Evolutionary conservation across 2,888 invertebrate species (phyloP), one percentile per base, ranked within the genome.

Genomic region (Phortica magna): DNA sequence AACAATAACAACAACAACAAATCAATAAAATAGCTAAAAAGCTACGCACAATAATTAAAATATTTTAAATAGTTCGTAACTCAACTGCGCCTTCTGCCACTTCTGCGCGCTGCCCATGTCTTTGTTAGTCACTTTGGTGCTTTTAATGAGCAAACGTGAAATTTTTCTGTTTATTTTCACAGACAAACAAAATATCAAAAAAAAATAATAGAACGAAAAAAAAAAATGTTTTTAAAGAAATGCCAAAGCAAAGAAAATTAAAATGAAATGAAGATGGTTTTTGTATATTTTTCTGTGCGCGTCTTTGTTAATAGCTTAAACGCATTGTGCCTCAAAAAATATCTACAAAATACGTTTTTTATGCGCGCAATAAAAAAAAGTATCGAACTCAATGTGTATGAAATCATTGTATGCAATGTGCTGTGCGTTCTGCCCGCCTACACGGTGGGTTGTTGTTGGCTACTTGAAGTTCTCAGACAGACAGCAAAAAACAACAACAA

Each of bases 31-130:
- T 19, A 65, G 7, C 14, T 39, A 65, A 39, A 31, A 39, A 65
- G 76, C 81, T 79, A 82, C 77, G 84, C 79, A 77, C 31, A 83
- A 86, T 84, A 88, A 88, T 84, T 84, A 83, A 85, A 87, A 85
- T 88, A 81, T 87, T 82, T 84, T 0, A 85, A 85, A 88, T 85
- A 83, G 84, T 87, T 88, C 39, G n/a, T 48, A 12, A 14, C 48
- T 14, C 10, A 48, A 12, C 3, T 2, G 48, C 48, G 48, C 9
- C 48, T 48, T 3, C 39, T 19, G 2, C n/a, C 12, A 2, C 59
- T 12, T 59, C 59, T 17, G 2, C 17, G 2, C 1, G 59, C 39
- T 4, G 41, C 39, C 31, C 65, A 59, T 68, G 22, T 71, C 53
- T 71, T 22, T n/a, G 39, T 67, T 42, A 67, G 55, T 31, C 53